Conservation (phyloP, 2,113 vertebrate species). For the Fregetta grallaria region DNA sequence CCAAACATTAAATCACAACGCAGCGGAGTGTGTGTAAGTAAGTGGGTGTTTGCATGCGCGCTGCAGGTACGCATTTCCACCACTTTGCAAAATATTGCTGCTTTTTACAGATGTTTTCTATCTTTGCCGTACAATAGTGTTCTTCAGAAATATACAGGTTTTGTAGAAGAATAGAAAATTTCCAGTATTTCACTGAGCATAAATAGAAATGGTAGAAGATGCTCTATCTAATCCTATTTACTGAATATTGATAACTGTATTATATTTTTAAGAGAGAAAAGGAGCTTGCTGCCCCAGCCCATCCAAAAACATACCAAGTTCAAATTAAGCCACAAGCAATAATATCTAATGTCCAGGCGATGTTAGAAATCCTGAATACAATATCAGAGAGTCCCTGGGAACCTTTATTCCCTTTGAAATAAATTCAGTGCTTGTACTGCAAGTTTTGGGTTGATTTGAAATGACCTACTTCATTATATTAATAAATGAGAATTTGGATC, state of each 20-base stretch:
- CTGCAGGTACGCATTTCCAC: background rate
- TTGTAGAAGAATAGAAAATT: background rate
- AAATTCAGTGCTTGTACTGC: background rate
- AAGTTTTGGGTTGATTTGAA: background rate
- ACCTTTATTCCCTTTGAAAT: background rate
- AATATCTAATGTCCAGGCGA: fast-evolving
- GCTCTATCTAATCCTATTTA: background rate
- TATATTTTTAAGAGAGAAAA: background rate
- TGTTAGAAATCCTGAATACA: background rate
- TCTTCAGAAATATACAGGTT: background rate
- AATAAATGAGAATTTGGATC: background rate
- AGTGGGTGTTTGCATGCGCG: fast-evolving
- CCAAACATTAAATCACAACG: background rate
- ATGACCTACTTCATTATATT: background rate
- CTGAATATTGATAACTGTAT: background rate
- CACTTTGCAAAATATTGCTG: background rate
- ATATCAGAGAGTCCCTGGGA: background rate
- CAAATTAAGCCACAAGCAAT: background rate
- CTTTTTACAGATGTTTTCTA: background rate
- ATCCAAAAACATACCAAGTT: background rate
- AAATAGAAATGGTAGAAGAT: background rate
- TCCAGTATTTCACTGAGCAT: background rate
- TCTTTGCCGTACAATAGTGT: fast-evolving
- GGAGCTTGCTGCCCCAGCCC: background rate
- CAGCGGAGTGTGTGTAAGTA: background rate